Evolutionary conservation across 1,140 invertebrate genomes (phyloP).

Genomic region (Pogonomyrmex californicus): DNA sequence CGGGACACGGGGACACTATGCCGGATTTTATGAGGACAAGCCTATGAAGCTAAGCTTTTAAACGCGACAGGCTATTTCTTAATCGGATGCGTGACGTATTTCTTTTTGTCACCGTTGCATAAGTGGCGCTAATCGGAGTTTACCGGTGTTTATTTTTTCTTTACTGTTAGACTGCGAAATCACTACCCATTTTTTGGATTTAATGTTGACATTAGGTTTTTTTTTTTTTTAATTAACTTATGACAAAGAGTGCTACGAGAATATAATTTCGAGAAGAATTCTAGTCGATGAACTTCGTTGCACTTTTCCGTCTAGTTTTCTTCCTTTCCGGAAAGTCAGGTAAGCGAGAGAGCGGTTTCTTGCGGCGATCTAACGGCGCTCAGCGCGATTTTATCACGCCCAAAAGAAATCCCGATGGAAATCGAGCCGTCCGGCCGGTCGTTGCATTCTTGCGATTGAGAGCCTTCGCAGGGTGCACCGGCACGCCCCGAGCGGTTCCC

Average conservation of each 20-base stretch:
- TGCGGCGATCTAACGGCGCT: conserved; percentile 10
- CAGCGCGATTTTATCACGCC: conserved; percentile 51
- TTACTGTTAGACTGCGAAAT: neutral
- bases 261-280: neutral
- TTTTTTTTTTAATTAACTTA: neutral
- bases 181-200: neutral
- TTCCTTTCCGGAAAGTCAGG: neutral
- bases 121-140: conserved; percentile 33
- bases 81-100: neutral
- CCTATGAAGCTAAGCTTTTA: conserved; percentile 25
- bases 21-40: conserved; percentile 30
- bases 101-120: conserved; percentile 3
- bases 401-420: conserved; percentile 67
- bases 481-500: conserved; percentile 80
- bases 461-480: conserved; percentile 76
- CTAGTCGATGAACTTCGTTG: neutral
- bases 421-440: conserved; percentile 63
- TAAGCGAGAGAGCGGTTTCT: neutral
- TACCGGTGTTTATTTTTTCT: neutral
- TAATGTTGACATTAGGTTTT: neutral
- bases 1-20: neutral
- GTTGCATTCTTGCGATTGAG: conserved; percentile 76
- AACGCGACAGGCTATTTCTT: conserved; percentile 24
- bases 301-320: neutral
- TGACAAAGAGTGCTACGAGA: neutral